These are phyloP conservation scores for Pinna nobilis DNA, from an alignment of 1,140 invertebrate species.

Conservation along the genomic window DNA sequence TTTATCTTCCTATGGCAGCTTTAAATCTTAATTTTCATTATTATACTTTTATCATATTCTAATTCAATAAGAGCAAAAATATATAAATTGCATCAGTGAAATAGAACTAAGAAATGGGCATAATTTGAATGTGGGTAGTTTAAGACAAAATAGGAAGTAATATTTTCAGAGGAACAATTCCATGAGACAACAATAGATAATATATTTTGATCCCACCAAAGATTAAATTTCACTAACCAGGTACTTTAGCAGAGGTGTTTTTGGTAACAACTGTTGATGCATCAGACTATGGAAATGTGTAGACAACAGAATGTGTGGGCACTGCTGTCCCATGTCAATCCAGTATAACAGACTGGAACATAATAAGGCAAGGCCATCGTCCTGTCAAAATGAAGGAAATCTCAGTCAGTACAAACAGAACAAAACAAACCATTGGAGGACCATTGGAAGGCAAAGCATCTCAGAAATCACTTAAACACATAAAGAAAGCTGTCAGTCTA, in stretches of 20 bases:
- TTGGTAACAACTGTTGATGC: constrained; percentile 74
- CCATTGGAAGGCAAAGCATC: no score
- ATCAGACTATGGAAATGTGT: constrained; percentile 85
- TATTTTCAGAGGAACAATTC: neutral
- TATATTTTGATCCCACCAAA: no score
- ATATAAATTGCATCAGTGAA: no score
- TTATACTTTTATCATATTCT: no score
- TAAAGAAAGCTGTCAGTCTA: no score
- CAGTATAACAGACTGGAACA: constrained; percentile 81
- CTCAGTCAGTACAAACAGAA: neutral
- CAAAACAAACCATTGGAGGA: neutral
- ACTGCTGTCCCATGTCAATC: constrained; percentile 75
- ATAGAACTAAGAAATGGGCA: no score
- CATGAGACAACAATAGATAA: neutral
- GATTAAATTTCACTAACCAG: no score
- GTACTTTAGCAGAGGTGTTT: constrained; percentile 54
- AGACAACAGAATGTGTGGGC: constrained; percentile 85
- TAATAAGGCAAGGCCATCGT: constrained; percentile 84
- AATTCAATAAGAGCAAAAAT: no score
- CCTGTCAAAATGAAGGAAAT: constrained; percentile 51
- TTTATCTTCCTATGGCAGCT: no score
- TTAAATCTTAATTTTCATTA: no score
- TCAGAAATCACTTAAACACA: no score
- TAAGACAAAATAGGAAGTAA: neutral
- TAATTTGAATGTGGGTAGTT: neutral